Conservation (phyloP, 2,888 invertebrate genomes). For the Mythimna impura region DNA sequence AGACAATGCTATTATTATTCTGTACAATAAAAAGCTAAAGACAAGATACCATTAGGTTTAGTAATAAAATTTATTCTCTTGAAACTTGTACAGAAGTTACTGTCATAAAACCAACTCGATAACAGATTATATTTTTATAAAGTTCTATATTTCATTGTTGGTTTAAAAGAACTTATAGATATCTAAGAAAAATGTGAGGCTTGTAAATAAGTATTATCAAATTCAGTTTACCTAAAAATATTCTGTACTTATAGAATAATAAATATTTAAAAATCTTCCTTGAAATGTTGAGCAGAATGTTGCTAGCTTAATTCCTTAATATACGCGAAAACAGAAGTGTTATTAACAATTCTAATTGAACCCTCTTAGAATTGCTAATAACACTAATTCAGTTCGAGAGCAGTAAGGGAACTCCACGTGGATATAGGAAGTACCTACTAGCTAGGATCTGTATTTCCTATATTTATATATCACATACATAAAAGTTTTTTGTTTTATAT, state of each 20-base stretch:
- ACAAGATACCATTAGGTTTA: slow-evolving; percentile 26
- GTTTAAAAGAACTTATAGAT: background rate
- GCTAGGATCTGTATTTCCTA: background rate
- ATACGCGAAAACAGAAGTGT: slow-evolving; percentile 22
- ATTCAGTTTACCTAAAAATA: background rate
- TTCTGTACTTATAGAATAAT: slow-evolving; percentile 9
- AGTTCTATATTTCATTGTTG: slow-evolving; percentile 6
- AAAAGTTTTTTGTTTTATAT: background rate
- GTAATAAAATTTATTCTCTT: slow-evolving; percentile 24
- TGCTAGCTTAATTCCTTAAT: slow-evolving; percentile 13
- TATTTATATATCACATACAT: background rate
- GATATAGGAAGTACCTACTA: background rate
- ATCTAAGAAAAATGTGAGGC: background rate
- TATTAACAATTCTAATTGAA: slow-evolving; percentile 36
- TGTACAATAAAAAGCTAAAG: slow-evolving; percentile 38
- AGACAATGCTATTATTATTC: slow-evolving; percentile 42
- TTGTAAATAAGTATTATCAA: slow-evolving; percentile 18
- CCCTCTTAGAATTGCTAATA: slow-evolving; percentile 39
- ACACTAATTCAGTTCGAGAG: slow-evolving; percentile 14
- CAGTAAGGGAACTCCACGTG: slow-evolving; percentile 9
- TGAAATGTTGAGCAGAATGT: background rate
- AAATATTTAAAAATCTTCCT: background rate
- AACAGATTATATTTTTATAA: slow-evolving; percentile 1
- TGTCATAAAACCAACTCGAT: background rate
- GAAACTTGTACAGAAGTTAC: slow-evolving; percentile 20